Base-by-base conservation (phyloP, 2,888 invertebrate species). In the Lacanobia wlatinum region DNA sequence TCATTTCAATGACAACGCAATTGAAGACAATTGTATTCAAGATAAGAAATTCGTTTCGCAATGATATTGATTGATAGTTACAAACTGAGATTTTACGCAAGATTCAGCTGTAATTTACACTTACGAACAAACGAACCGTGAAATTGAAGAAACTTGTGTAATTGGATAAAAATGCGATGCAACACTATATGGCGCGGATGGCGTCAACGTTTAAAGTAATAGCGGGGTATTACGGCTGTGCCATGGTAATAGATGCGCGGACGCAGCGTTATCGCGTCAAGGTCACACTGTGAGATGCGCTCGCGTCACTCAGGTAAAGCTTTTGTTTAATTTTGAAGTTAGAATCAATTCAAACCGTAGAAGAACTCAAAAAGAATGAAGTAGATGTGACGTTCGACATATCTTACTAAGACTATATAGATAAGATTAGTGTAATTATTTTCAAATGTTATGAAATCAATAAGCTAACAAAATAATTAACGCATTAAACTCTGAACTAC, bases 231-330 rank as follows among this genome's bases (percentile, higher is more conserved):
- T 87, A 87, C 74, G 76, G 75, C 73, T 73, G 73, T 73, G 62
- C 81, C 73, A 77, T 64, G 80, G 84, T 82, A 85, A 88, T 87
- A 82, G 76, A 64, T 76, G 82, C 68, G 73, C 71, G 61, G 76
- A 71, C 79, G 78, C 80, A 72, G 69, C 80, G 78, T 85, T 89
- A 90, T 89, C 88, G 83, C 87, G 59, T 78, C 91, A 91, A 92
- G 90, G 91, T 87, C 87, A 87, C 87, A 87, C 78, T 76, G 70
- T 72, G 70, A 82, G 87, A 87, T 86, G 88, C 83, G 84, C 87
- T 85, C 80, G 79, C 85, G 82, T 80, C 70, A 73, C 75, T 67
- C 28, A 21, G n/a, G 56, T 28, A 67, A 64, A 79, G 83, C 66
- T 70, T 83, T 64, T 43, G n/a, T 63, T 61, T 2, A 62, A 50